A percentile compares a stretch with the other conserved stretches of the same genome.
phyloP scores from a whole-genome alignment of 2,797 vertebrate genomes.

The Eulemur mongoz region DNA sequence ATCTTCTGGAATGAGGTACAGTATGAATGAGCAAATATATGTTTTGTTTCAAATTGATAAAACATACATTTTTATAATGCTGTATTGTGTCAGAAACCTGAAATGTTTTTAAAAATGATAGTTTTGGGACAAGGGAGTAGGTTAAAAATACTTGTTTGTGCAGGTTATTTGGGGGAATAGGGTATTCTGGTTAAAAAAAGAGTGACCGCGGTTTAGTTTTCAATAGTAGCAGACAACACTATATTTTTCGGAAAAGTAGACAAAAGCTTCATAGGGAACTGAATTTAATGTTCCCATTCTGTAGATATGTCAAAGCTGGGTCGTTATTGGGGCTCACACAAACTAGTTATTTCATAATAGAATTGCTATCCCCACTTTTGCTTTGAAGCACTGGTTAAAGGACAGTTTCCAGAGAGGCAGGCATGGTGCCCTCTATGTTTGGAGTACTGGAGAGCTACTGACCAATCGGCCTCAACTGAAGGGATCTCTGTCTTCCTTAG shows the following conservation, averaged over 20 bases:
- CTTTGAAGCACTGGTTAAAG: neutral
- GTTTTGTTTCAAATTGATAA: slow-evolving; percentile 17
- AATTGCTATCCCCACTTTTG: neutral
- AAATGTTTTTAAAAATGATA: neutral
- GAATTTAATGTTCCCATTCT: neutral
- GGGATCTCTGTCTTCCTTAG: neutral
- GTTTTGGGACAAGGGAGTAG: neutral
- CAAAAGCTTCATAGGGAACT: slow-evolving; percentile 2
- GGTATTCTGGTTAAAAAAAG: neutral
- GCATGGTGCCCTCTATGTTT: neutral
- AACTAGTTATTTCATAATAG: slow-evolving; percentile 18
- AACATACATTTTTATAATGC: neutral
- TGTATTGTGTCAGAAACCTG: slow-evolving; percentile 23
- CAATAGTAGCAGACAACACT: neutral
- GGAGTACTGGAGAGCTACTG: neutral
- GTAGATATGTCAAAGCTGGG: neutral
- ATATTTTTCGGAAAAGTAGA: neutral
- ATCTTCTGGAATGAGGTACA: neutral
- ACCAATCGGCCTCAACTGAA: neutral
- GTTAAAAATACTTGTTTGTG: neutral
- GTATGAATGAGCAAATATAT: neutral
- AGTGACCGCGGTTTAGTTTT: slow-evolving; percentile 18
- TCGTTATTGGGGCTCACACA: neutral
- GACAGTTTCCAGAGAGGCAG: neutral
- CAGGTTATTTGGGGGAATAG: neutral